Evolutionary conservation across 2,797 vertebrate genomes (phyloP).

Genomic region (Lacerta agilis): DNA sequence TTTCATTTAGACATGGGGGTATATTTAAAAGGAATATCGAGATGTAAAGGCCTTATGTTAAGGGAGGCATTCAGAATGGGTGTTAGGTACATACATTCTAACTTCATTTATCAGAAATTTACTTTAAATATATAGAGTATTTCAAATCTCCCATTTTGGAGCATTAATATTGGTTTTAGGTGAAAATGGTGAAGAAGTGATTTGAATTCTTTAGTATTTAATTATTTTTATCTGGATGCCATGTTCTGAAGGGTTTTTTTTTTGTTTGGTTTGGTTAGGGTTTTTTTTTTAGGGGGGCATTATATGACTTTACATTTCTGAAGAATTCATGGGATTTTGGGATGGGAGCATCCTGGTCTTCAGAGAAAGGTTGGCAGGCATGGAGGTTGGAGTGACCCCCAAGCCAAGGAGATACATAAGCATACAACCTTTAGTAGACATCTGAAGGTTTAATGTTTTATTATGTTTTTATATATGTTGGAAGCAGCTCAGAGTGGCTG

Average conservation of each 20-base stretch:
- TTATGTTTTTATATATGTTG: too few relatives aligned
- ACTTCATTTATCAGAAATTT: slow-evolving; percentile 2
- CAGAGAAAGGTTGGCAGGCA: too few relatives aligned
- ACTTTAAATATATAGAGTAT: neutral
- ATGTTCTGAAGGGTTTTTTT: neutral
- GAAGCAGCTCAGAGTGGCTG: too few relatives aligned
- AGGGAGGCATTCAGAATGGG: neutral
- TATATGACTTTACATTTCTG: neutral
- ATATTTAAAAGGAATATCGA: neutral
- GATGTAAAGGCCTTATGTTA: neutral
- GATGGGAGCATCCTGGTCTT: neutral
- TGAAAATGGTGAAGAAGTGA: neutral
- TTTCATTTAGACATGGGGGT: slow-evolving; percentile 16
- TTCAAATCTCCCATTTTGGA: neutral
- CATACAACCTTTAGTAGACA: too few relatives aligned
- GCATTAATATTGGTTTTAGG: neutral
- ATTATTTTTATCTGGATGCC: neutral
- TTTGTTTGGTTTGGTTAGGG: too few relatives aligned
- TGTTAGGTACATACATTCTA: neutral
- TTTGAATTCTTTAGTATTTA: neutral
- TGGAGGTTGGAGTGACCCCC: too few relatives aligned
- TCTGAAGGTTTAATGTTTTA: too few relatives aligned
- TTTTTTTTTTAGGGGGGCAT: too few relatives aligned
- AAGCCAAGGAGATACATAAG: too few relatives aligned
- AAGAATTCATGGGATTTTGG: neutral